A percentile compares a stretch with the other conserved stretches of the same genome.
Evolutionary conservation across 2,888 invertebrate genomes (phyloP).

Genomic region (Danaus chrysippus): DNA sequence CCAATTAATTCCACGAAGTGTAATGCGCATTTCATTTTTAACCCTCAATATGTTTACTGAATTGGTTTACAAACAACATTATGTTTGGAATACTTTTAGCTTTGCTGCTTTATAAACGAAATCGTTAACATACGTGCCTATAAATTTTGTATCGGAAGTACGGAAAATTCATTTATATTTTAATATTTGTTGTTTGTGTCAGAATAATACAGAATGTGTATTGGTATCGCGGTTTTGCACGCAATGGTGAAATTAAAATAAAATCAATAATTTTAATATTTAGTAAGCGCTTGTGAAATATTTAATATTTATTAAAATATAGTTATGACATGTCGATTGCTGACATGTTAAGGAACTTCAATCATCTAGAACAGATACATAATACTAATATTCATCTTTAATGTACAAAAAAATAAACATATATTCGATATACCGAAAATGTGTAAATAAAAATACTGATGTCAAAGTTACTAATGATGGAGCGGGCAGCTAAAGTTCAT

Average conservation of each 20-base stretch:
- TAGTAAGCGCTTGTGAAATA: background rate
- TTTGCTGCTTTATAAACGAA: background rate
- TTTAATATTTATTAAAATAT: too few relatives aligned
- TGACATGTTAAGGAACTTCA: too few relatives aligned
- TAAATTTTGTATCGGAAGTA: background rate
- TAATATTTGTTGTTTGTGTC: slow-evolving; percentile 12
- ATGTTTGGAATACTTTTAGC: background rate
- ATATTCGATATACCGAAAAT: background rate
- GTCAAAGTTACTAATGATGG: slow-evolving; percentile 14
- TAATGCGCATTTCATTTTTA: background rate
- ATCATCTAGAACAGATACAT: too few relatives aligned
- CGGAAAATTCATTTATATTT: slow-evolving; percentile 8
- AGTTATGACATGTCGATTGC: too few relatives aligned
- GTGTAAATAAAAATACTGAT: slow-evolving; percentile 6
- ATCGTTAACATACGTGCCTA: background rate
- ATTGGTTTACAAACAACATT: too few relatives aligned
- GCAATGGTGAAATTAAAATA: slow-evolving; percentile 10
- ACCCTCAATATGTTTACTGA: background rate
- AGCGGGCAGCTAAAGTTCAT: background rate
- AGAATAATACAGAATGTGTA: slow-evolving; percentile 9
- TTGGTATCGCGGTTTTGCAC: slow-evolving; percentile 10
- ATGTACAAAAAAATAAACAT: background rate
- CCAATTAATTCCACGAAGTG: background rate
- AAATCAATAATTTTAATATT: slow-evolving; percentile 6
- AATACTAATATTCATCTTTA: too few relatives aligned